These are phyloP conservation scores for Nesometra sesokonis DNA, from an alignment of 35 echinoderm and acorn worm species.

Conservation along the genomic window DNA sequence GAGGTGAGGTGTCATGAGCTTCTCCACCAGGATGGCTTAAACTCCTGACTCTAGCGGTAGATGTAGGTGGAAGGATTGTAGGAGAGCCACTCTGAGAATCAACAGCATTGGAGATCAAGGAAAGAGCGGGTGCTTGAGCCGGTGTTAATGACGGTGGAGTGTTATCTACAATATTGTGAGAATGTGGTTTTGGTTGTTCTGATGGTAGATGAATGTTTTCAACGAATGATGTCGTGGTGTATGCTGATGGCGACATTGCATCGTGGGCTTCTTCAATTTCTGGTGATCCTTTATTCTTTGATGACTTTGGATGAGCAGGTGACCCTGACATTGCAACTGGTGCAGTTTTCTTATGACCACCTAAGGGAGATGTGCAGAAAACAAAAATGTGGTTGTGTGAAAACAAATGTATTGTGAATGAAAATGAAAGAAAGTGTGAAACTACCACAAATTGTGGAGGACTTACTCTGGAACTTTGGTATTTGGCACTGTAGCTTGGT, in stretches of 20 bases:
- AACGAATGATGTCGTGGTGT: no score
- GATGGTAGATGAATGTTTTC: background rate
- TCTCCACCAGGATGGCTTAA: conserved; percentile 12
- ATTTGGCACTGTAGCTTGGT: no score
- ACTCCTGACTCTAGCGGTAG: conserved; percentile 58
- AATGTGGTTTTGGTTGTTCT: background rate
- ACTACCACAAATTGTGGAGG: no score
- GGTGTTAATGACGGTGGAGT: conserved; percentile 55
- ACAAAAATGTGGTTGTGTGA: no score
- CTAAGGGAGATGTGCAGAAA: background rate
- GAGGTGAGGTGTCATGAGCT: background rate
- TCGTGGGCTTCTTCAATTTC: conserved; percentile 58
- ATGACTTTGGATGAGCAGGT: background rate
- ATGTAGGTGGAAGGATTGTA: conserved; percentile 64
- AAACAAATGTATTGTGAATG: no score
- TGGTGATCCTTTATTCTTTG: background rate
- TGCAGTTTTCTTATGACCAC: background rate
- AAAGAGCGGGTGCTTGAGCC: conserved; percentile 56
- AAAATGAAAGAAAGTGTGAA: no score
- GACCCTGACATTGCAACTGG: background rate
- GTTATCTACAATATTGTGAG: background rate
- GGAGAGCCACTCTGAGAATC: conserved; percentile 30
- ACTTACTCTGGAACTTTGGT: no score
- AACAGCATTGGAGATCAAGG: conserved; percentile 26
- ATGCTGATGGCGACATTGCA: conserved; percentile 41